A percentile compares a stretch with the other conserved stretches of the same genome.
phyloP scores from a whole-genome alignment of 2,888 invertebrate genomes.

The Parthenolecanium corni region DNA sequence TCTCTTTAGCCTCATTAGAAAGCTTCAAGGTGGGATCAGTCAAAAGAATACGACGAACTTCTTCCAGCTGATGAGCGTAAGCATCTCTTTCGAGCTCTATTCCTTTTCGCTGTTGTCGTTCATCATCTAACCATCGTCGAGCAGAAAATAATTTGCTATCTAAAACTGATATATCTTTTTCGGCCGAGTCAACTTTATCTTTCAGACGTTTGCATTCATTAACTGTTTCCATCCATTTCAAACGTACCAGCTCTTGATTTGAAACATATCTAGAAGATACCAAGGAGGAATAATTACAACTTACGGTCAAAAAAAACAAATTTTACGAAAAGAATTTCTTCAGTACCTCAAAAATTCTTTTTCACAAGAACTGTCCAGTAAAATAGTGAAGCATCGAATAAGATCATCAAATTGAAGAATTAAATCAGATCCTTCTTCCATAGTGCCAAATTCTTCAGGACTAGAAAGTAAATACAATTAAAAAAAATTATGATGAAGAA shows the following conservation, averaged over 20 bases:
- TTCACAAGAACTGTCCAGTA: constrained; percentile 6
- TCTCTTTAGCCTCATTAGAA: constrained; percentile 69
- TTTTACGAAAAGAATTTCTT: background rate
- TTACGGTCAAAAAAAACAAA: background rate
- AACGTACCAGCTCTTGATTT: constrained; percentile 12
- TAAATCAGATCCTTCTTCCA: background rate
- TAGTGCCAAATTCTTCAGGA: background rate
- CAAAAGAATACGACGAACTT: constrained; percentile 55
- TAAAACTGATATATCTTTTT: constrained; percentile 4
- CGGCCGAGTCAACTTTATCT: background rate
- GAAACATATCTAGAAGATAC: background rate
- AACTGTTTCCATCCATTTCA: constrained; percentile 15
- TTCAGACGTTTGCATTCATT: constrained; percentile 24
- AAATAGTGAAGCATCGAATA: background rate
- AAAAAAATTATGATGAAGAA: no score
- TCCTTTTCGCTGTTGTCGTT: constrained; percentile 3
- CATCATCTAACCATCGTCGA: constrained; percentile 16
- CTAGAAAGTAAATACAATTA: no score
- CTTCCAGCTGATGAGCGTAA: constrained; percentile 58
- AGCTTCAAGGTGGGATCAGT: constrained; percentile 42
- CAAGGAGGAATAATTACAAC: background rate
- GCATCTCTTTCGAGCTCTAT: constrained; percentile 36
- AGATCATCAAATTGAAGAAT: constrained; percentile 21
- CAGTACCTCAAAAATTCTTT: constrained; percentile 13
- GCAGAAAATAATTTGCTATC: constrained; percentile 10